A percentile compares a stretch with the other conserved stretches of the same genome.
phyloP scores from a whole-genome alignment of 1,140 invertebrate species.

The Spodoptera frugiperda region DNA sequence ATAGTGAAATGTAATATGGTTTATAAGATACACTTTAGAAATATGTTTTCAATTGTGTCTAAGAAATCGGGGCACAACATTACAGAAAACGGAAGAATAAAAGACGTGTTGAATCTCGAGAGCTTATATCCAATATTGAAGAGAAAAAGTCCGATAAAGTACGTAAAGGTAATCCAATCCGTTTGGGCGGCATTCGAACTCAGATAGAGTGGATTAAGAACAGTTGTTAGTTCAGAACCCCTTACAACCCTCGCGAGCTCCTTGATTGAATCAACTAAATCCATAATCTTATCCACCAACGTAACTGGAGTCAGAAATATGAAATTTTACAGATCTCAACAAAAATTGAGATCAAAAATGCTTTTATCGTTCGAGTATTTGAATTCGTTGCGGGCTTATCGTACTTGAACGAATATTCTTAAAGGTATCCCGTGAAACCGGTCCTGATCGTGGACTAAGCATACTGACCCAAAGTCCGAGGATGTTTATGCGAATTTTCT shows the following conservation, averaged over 20 bases:
- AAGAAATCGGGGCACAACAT: background rate
- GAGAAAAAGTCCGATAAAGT: slow-evolving; percentile 50
- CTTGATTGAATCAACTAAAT: slow-evolving; percentile 58
- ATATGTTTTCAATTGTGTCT: background rate
- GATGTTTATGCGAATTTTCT: slow-evolving; percentile 28
- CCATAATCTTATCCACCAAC: slow-evolving; percentile 57
- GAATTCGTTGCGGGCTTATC: slow-evolving; percentile 72
- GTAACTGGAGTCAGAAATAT: slow-evolving; percentile 63
- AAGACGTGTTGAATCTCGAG: slow-evolving; percentile 39
- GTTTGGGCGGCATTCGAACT: slow-evolving; percentile 50
- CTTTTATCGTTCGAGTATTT: slow-evolving; percentile 76
- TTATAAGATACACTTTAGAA: background rate
- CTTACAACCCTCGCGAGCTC: slow-evolving; percentile 40
- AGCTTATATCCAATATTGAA: slow-evolving; percentile 48
- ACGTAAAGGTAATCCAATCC: slow-evolving; percentile 52
- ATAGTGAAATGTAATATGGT: background rate
- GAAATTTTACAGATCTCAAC: slow-evolving; percentile 69
- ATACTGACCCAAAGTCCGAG: slow-evolving; percentile 59
- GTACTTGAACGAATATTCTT: slow-evolving; percentile 39
- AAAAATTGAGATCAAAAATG: slow-evolving; percentile 75
- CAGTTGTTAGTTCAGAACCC: slow-evolving; percentile 52
- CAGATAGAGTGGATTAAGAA: slow-evolving; percentile 46
- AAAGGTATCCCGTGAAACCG: slow-evolving; percentile 54
- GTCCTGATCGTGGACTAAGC: slow-evolving; percentile 65
- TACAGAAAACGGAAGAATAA: slow-evolving; percentile 28